A percentile compares a stretch with the other conserved stretches of the same genome.
Evolutionary conservation across 2,113 vertebrate species (phyloP).

Genomic region (Cygnus buccinator): DNA sequence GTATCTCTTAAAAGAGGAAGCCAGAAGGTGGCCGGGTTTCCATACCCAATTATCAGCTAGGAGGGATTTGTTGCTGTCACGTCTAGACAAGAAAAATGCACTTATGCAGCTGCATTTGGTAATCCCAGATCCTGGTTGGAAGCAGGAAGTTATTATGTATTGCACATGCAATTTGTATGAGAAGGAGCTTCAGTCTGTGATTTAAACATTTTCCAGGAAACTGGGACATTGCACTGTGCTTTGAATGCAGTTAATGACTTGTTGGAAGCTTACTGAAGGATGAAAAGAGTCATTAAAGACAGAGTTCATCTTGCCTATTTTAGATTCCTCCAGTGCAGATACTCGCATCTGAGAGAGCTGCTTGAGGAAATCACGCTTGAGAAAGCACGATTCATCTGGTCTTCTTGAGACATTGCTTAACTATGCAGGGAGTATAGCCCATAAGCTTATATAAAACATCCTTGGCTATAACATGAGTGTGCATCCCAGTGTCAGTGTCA

Average conservation of each 20-base stretch:
- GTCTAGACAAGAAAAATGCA: not conserved
- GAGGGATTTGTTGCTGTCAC: not conserved
- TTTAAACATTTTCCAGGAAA: conserved; percentile 29
- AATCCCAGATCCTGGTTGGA: not conserved
- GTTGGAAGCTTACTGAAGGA: not conserved
- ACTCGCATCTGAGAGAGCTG: not conserved
- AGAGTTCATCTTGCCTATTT: not conserved
- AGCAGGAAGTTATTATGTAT: not conserved
- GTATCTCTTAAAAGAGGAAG: not conserved
- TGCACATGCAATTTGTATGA: not conserved
- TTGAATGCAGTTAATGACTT: not conserved
- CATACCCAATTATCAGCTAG: not conserved
- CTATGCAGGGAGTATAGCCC: rapidly evolving
- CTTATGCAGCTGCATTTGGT: not conserved
- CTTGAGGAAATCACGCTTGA: not conserved
- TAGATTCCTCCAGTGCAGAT: not conserved
- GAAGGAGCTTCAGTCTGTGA: not conserved
- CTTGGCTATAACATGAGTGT: not conserved
- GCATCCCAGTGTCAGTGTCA: not conserved
- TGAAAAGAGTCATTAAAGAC: not conserved
- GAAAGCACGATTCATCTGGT: not conserved
- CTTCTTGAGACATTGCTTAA: not conserved
- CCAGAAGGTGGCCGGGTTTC: not conserved
- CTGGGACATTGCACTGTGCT: not conserved
- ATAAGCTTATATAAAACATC: not conserved